Evolutionary conservation across 2,797 vertebrate species (phyloP).

Genomic region (Pseudocheirus occidentalis): DNA sequence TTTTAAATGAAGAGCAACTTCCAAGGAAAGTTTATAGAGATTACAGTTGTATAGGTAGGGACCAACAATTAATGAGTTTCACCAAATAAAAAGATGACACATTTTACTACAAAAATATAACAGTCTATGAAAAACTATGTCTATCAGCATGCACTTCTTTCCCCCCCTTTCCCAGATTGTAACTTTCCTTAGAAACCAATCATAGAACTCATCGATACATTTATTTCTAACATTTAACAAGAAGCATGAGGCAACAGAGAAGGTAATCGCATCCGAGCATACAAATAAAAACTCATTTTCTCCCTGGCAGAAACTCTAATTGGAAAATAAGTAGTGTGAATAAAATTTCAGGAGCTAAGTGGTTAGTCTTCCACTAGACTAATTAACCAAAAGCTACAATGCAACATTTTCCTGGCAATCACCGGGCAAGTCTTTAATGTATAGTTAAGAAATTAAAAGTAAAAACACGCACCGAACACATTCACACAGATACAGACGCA

Average conservation of each 20-base stretch:
- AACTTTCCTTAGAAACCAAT: constrained; percentile 80
- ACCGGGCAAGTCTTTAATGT: constrained; percentile 80
- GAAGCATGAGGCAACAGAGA: constrained; percentile 79
- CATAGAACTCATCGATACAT: constrained; percentile 79
- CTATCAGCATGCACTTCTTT: constrained; percentile 50
- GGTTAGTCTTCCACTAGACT: constrained; percentile 76
- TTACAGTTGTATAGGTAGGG: constrained; percentile 70
- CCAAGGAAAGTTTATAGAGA: constrained; percentile 78
- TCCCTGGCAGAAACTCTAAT: constrained; percentile 84
- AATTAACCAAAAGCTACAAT: constrained; percentile 78
- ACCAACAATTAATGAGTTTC: constrained; percentile 77
- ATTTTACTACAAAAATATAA: constrained; percentile 80
- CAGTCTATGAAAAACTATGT: constrained; percentile 80
- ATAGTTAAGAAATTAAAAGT: constrained; percentile 80
- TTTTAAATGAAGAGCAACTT: constrained; percentile 82
- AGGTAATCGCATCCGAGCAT: constrained; percentile 80
- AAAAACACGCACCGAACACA: constrained; percentile 76
- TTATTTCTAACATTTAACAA: constrained; percentile 82
- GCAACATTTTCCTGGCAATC: constrained; percentile 79
- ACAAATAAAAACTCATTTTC: constrained; percentile 82
- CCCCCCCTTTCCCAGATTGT: constrained; percentile 54
- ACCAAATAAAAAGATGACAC: constrained; percentile 75
- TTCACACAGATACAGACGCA: constrained; percentile 73
- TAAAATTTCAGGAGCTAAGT: constrained; percentile 74
- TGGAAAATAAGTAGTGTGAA: constrained; percentile 85